Conservation (phyloP, 64 coral and sea anemone genomes). For the Pachyseris speciosa region DNA sequence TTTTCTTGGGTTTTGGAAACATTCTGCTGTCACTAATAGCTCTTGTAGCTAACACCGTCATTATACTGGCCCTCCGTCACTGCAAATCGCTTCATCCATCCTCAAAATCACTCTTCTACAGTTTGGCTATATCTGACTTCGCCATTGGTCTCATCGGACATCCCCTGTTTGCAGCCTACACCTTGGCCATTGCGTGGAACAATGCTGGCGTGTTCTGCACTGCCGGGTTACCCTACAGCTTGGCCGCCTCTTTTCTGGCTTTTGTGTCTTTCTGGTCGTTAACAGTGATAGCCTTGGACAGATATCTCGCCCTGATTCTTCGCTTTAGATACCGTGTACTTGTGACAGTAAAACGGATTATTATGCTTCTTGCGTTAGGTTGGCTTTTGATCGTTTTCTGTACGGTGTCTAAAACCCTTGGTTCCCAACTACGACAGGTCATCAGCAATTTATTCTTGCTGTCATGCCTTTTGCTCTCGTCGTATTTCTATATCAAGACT, state of each 20-base stretch:
- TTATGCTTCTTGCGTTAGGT: neutral
- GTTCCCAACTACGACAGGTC: neutral
- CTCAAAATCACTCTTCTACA: constrained; percentile 10
- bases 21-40: neutral
- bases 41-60: neutral
- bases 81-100: neutral
- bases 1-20: neutral
- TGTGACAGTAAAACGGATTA: neutral
- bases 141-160: constrained; percentile 1
- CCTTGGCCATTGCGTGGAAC: neutral
- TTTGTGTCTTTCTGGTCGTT: neutral
- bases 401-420: neutral
- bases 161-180: neutral
- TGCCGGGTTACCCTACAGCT: neutral
- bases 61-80: neutral
- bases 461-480: neutral
- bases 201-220: neutral
- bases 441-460: neutral
- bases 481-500: neutral
- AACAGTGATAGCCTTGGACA: neutral
- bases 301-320: neutral
- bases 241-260: neutral
- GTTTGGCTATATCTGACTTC: constrained; percentile 28
- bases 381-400: neutral
- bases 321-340: neutral